Base-by-base conservation (phyloP, 2,888 invertebrate genomes). In the Pseudococcus jackbeardsleyi region DNA sequence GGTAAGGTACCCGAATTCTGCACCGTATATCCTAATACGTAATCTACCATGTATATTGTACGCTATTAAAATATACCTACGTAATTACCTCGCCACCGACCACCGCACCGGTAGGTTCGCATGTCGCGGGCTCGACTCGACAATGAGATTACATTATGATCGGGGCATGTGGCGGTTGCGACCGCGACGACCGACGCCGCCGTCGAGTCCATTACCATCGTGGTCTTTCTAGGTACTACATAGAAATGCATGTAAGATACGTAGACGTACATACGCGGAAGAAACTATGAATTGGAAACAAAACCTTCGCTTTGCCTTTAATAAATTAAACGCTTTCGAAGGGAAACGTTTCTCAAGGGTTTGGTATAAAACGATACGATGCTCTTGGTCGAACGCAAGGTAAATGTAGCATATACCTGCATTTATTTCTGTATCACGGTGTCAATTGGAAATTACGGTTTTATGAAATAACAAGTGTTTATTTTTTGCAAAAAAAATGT, bases 321-420 rank as follows among this genome's bases (percentile, higher is more conserved):
- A 72, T 72, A 72, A 72, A 72, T 72, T 72, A 72, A 72, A 72
- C 72, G 72, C 72, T 72, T 72, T 72, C 72, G 72, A 72, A 72
- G 72, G 72, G 72, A 33, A 72, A 72, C 72, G 15, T 33, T 72
- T 72, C 33, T 72, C 72, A 72, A 72, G 72, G 72, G 72, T 72
- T 72, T 39, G 15, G 33, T 33, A 72, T 26, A 59, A 15, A 46
- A 50, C 15, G 15, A 15, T 15, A 59, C 68, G 68, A 68, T 26
- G 19, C 33, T 64, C 64, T 33, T 33, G 33, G 33, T 33, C 26
- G 72, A 22, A 64, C 33, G 33, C 72, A 72, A 72, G 72, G 72
- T 72, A 64, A 59, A 64, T 64, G 22, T 64, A 22, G 12, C 19
- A 64, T 64, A 19, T 64, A 9, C 64, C 64, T 64, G 22, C 19